These are phyloP conservation scores for Hybognathus amarus DNA, from an alignment of 2,797 vertebrate genomes.

Conservation along the genomic window DNA sequence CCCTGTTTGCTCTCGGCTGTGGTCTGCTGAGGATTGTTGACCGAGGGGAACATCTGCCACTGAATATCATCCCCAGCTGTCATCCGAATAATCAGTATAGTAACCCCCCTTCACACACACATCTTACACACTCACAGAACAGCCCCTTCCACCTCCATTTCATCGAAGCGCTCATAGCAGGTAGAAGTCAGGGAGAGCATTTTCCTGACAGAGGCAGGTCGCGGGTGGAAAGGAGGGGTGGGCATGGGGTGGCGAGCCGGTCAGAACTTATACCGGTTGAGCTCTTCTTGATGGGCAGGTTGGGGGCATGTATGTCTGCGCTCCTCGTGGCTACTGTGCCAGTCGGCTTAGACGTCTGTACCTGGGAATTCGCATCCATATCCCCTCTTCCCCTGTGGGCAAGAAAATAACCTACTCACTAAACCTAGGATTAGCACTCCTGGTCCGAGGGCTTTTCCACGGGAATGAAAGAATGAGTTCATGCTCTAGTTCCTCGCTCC, in stretches of 20 bases:
- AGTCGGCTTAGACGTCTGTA: constrained; percentile 79
- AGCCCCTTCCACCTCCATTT: constrained; percentile 42
- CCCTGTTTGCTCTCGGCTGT: constrained; percentile 57
- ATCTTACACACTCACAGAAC: constrained; percentile 44
- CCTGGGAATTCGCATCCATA: constrained; percentile 70
- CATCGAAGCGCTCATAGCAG: constrained; percentile 39
- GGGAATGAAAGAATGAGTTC: constrained; percentile 33
- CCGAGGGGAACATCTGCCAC: constrained; percentile 84
- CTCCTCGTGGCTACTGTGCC: constrained; percentile 69
- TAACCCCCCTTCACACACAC: constrained; percentile 61
- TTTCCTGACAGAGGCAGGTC: constrained; percentile 45
- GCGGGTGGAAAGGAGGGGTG: constrained; percentile 34
- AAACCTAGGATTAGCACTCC: constrained; percentile 52
- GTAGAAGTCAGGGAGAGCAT: constrained; percentile 38
- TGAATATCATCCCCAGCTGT: constrained; percentile 87
- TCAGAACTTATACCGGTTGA: constrained; percentile 43
- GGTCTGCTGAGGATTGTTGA: constrained; percentile 81
- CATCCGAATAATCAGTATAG: constrained; percentile 86
- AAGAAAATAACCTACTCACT: constrained; percentile 52
- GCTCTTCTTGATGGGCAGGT: constrained; percentile 33
- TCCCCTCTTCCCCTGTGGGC: constrained; percentile 48
- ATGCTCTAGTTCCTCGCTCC: constrained; percentile 30
- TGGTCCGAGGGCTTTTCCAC: constrained; percentile 45
- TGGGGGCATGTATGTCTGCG: constrained; percentile 58
- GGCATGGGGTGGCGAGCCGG: constrained; percentile 31